A percentile compares a stretch with the other conserved stretches of the same genome.
Evolutionary conservation across 30 jellyfish, hydroid and myxozoan species (phyloP).

Genomic region (Chironex yamaguchii): DNA sequence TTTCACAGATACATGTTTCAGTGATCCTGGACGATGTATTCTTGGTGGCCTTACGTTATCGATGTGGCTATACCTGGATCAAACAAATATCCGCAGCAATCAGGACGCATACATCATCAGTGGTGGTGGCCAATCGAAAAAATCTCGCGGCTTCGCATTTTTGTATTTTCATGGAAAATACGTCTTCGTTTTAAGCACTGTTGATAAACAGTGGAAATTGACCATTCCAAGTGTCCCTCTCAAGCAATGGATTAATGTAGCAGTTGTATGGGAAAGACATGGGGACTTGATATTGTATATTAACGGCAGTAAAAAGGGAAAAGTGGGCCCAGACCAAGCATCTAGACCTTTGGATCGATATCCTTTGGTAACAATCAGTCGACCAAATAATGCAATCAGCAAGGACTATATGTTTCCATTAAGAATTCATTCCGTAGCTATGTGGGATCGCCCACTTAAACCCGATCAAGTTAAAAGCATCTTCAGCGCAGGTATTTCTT

Average conservation of each 20-base stretch:
- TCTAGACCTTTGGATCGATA: constrained; percentile 77
- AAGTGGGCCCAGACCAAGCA: constrained; percentile 53
- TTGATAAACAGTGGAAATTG: constrained; percentile 93
- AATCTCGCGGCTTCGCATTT: constrained; percentile 98
- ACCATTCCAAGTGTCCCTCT: constrained; percentile 66
- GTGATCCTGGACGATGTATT: constrained; percentile 95
- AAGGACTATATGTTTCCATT: constrained; percentile 87
- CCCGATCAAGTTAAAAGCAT: constrained; percentile 73
- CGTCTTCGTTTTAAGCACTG: constrained; percentile 87
- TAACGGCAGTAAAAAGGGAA: constrained; percentile 73
- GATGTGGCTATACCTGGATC: constrained; percentile 78
- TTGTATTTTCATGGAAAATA: constrained; percentile 92
- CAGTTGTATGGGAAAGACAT: constrained; percentile 89
- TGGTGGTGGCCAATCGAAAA: constrained; percentile 98
- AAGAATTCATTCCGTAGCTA: constrained; percentile 74
- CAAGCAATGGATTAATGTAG: constrained; percentile 77
- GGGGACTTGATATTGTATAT: constrained; percentile 67
- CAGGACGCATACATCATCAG: constrained; percentile 98
- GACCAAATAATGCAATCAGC: constrained; percentile 93
- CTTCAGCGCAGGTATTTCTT: constrained; percentile 62
- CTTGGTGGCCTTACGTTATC: constrained; percentile 96
- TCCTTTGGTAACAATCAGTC: constrained; percentile 85
- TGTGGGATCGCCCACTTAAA: constrained; percentile 97
- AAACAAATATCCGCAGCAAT: constrained; percentile 42
- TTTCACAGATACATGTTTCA: constrained; percentile 95